Evolutionary conservation across 2,888 invertebrate genomes (phyloP).

Genomic region (Rosalia funebris): DNA sequence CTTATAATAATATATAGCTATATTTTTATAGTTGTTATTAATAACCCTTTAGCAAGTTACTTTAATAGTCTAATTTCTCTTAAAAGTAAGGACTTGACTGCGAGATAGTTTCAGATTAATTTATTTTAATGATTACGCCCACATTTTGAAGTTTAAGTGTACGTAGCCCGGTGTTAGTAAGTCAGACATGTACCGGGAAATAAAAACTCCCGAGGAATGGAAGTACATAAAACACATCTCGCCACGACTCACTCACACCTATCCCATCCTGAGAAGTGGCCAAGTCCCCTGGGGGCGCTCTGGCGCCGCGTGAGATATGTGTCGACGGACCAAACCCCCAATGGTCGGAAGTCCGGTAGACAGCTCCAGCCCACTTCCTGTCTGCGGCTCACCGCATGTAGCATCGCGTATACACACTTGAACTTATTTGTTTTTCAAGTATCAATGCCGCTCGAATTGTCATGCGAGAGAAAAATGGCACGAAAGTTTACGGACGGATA

Average conservation of each 20-base stretch:
- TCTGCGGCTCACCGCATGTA: slow-evolving; percentile 55
- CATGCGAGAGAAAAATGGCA: slow-evolving; percentile 17
- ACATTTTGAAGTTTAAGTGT: too few species aligned
- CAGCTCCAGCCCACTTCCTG: slow-evolving; percentile 53
- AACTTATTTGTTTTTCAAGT: slow-evolving; percentile 55
- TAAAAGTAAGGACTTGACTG: too few species aligned
- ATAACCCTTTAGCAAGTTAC: too few species aligned
- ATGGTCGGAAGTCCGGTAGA: slow-evolving; percentile 58
- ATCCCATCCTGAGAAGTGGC: slow-evolving; percentile 49
- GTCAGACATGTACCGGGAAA: slow-evolving; percentile 36
- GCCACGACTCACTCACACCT: slow-evolving; percentile 49
- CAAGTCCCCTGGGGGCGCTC: slow-evolving; percentile 48
- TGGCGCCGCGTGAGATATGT: slow-evolving; percentile 59
- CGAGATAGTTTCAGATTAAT: too few species aligned
- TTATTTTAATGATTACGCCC: too few species aligned
- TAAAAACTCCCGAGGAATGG: slow-evolving; percentile 37
- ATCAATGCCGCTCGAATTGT: slow-evolving; percentile 47
- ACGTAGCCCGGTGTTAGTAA: slow-evolving; percentile 25
- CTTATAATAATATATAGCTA: too few species aligned
- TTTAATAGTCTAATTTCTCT: too few species aligned
- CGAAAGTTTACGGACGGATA: too few species aligned
- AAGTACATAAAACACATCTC: slow-evolving; percentile 47
- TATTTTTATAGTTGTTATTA: too few species aligned
- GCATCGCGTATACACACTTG: slow-evolving; percentile 44
- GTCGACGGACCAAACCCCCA: slow-evolving; percentile 49